Base-by-base conservation (phyloP, 2,113 vertebrate species). In the Nymphicus hollandicus region DNA sequence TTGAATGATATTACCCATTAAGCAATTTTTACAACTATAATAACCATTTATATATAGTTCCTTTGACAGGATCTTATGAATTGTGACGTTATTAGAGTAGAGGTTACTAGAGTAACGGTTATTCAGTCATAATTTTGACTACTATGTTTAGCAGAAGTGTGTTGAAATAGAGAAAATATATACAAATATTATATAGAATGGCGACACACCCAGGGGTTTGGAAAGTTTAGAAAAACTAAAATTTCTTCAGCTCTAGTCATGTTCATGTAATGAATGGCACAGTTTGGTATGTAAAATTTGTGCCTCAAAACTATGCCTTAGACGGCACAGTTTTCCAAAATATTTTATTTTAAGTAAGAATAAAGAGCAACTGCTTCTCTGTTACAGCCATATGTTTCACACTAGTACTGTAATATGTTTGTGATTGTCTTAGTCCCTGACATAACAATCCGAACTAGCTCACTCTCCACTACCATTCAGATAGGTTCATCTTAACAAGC, bases 191-290 rank as follows among this genome's bases (percentile, higher is more conserved):
- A n/a, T n/a, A n/a, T n/a, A n/a, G n/a, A n/a, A n/a, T n/a, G n/a
- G n/a, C n/a, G n/a, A n/a, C n/a, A n/a, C n/a, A n/a, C n/a, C n/a
- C n/a, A n/a, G n/a, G n/a, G n/a, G n/a, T n/a, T n/a, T n/a, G n/a
- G n/a, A n/a, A n/a, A n/a, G n/a, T n/a, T n/a, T n/a, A n/a, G n/a
- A n/a, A n/a, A n/a, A n/a, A n/a, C n/a, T n/a, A n/a, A n/a, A n/a
- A n/a, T n/a, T n/a, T n/a, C 15, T 86, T 77, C 43, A 37, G 17
- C 5, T 41, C 5, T 33, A 17, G 11, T 53, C 6, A 5, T 71
- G 16, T 35, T 60, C 50, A n/a, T 27, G 5, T 27, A 56, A 85
- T 0, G 0, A 81, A 58, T 23, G 6, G 6, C 46, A 68, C 6
- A 58, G 12, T 27, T 68, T 47, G 25, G 2, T 9, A 55, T 19